Conservation (phyloP, 2,888 invertebrate species). For the Lasius fuliginosus region DNA sequence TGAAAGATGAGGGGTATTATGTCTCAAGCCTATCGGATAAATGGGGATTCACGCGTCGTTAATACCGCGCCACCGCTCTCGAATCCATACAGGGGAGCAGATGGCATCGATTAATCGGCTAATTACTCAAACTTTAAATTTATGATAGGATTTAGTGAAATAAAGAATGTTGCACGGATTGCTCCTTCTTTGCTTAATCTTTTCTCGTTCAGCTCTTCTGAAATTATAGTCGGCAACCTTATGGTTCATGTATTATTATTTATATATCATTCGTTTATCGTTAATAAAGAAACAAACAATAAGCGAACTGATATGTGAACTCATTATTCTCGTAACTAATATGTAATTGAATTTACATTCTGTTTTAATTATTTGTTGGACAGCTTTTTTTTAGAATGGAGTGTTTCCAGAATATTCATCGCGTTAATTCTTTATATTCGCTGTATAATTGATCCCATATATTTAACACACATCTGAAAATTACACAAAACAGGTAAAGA, state of each 20-base stretch:
- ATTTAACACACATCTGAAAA: slow-evolving; percentile 18
- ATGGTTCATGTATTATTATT: background rate
- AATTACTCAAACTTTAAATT: slow-evolving; percentile 75
- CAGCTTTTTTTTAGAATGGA: background rate
- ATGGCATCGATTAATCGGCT: slow-evolving; percentile 77
- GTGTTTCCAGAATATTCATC: background rate
- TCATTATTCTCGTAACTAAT: background rate
- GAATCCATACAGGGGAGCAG: slow-evolving; percentile 54
- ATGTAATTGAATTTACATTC: background rate
- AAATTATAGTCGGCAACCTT: background rate
- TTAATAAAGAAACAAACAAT: background rate
- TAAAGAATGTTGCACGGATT: background rate
- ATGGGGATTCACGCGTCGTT: slow-evolving; percentile 72
- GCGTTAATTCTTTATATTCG: slow-evolving; percentile 3
- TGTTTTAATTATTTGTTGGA: slow-evolving; percentile 13
- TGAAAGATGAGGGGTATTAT: slow-evolving; percentile 61
- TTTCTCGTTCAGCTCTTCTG: background rate
- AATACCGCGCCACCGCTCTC: slow-evolving; percentile 63
- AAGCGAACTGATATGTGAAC: background rate
- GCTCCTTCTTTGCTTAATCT: background rate
- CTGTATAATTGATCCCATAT: slow-evolving; percentile 11
- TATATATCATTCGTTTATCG: background rate
- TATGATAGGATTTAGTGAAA: slow-evolving; percentile 53
- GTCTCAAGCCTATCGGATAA: slow-evolving; percentile 67
- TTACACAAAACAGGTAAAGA: slow-evolving; percentile 4